Base-by-base conservation (phyloP, 1,140 invertebrate species). In the Ips nitidus region DNA sequence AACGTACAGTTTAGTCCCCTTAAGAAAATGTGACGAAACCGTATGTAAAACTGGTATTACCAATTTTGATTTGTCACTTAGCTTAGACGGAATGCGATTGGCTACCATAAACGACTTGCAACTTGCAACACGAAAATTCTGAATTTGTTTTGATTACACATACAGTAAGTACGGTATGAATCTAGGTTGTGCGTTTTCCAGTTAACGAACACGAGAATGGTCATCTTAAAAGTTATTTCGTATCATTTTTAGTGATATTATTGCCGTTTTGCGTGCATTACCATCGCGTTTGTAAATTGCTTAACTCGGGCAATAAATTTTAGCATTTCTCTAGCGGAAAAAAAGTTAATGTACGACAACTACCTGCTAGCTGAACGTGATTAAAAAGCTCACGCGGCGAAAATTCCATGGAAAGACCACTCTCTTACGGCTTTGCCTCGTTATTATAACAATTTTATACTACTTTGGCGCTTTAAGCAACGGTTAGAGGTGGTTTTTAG, bases 371-470 rank as follows among this genome's bases (percentile, higher is more conserved):
- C 53, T 52, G 37, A 52, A 40, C 43, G 38, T 47, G 52, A 65
- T 56, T 65, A 65, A 65, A 65, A 65, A 65, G 52, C 52, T 56
- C 52, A 65, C 52, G 52, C 52, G 63, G 63, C 41, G 52, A 65
- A 65, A 65, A 65, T 56, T 55, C 52, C 52, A 56, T 40, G 39
- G 22, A 56, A 65, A 65, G 52, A 37, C 41, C 53, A 65, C 53
- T 65, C 53, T 65, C 42, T 38, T 47, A 8, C 6, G 52, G 4
- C 43, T 41, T 22, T 63, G 50, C 38, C 36, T 63, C 22, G 45
- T 50, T 38, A 64, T 53, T 64, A 53, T 41, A 53, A 41, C n/a
- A 52, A 41, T 53, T 64, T 64, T 41, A 52, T 41, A 52, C 37
- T 64, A 64, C 47, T 63, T 64, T 22, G 61, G 6, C 22, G 50